Percentiles rank a stretch among this genome's conserved stretches.
phyloP scores from a whole-genome alignment of 2,797 vertebrate genomes.

The Cyclopterus lumpus region DNA sequence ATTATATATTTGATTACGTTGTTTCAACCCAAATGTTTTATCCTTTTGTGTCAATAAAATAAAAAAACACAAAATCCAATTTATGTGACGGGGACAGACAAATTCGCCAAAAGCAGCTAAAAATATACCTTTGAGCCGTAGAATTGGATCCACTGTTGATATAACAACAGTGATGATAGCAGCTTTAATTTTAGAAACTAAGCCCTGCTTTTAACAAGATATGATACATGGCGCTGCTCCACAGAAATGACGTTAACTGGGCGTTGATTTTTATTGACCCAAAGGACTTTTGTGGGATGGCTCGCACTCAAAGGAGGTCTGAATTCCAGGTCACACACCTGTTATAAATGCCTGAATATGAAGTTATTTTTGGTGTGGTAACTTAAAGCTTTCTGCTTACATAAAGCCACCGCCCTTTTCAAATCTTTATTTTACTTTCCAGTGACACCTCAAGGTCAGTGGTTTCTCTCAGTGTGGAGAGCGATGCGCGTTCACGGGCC shows the following conservation, averaged over 20 bases:
- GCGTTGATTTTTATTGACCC: slow-evolving; percentile 36
- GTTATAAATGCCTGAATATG: slow-evolving; percentile 28
- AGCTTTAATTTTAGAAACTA: not conserved
- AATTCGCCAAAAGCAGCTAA: not conserved
- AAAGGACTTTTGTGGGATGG: slow-evolving; percentile 26
- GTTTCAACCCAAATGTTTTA: not conserved
- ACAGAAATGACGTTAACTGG: not conserved
- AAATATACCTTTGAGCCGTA: not conserved
- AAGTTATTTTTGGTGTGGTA: slow-evolving; percentile 35
- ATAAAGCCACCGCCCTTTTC: slow-evolving; percentile 21
- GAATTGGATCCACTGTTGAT: not conserved
- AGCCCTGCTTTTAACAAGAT: not conserved
- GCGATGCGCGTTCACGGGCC: not conserved
- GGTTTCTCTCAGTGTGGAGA: not conserved
- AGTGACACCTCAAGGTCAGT: not conserved
- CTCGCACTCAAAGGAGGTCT: slow-evolving; percentile 11
- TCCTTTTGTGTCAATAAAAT: not conserved
- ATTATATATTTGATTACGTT: not conserved
- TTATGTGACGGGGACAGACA: not conserved
- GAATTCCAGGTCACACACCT: slow-evolving; percentile 36
- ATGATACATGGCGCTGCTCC: not conserved
- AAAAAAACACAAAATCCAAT: not conserved
- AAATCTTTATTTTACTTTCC: slow-evolving; percentile 43
- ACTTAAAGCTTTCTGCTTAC: slow-evolving; percentile 13
- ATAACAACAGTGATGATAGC: not conserved